phyloP scores from a whole-genome alignment of 2,113 vertebrate genomes.

The Ophiodon elongatus region DNA sequence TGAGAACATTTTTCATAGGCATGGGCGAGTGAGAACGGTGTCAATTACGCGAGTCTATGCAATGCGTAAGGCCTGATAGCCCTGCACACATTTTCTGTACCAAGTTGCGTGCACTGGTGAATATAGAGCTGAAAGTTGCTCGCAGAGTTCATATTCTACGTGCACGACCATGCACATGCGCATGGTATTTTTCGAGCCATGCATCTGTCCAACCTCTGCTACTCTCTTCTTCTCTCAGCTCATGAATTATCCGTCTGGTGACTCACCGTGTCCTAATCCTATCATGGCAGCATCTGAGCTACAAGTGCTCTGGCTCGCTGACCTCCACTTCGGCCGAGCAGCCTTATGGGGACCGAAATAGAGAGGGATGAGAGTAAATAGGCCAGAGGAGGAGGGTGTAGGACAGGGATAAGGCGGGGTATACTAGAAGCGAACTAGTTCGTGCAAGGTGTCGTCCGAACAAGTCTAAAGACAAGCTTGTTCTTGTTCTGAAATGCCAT shows the following conservation, averaged over 20 bases:
- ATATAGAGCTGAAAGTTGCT: background rate
- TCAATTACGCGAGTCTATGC: too few species aligned
- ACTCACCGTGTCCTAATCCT: constrained; percentile 71
- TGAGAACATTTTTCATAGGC: too few species aligned
- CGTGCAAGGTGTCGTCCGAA: background rate
- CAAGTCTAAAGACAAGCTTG: background rate
- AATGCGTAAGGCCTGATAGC: too few species aligned
- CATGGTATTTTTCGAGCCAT: background rate
- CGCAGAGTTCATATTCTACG: background rate
- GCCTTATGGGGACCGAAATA: constrained; percentile 38
- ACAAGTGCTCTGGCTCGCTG: constrained; percentile 51
- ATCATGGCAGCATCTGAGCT: constrained; percentile 69
- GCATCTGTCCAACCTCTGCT: constrained; percentile 2
- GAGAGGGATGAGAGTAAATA: constrained; percentile 7
- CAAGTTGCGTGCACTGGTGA: background rate
- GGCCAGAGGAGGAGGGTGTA: background rate
- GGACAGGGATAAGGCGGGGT: background rate
- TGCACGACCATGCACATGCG: background rate
- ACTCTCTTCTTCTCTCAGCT: constrained; percentile 13
- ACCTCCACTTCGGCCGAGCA: constrained; percentile 40
- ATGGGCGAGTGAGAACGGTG: too few species aligned
- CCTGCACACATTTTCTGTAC: too few species aligned
- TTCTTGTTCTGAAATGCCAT: background rate
- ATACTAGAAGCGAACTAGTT: constrained; percentile 11
- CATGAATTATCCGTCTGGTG: constrained; percentile 52